Conservation (phyloP, 2,888 invertebrate genomes). For the Cybosia mesomella region DNA sequence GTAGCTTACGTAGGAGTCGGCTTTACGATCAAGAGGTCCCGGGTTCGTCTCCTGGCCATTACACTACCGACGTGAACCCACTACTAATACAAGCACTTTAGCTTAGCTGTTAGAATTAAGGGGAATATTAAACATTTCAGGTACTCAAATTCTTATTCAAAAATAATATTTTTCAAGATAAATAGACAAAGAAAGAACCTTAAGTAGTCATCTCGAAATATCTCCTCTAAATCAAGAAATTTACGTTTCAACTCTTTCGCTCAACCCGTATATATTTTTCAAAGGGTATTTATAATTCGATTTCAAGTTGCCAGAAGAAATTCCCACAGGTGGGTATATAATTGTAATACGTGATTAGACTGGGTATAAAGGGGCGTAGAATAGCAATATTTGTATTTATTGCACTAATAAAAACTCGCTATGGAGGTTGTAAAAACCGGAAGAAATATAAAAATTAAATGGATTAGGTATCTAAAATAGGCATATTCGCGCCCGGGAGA, state of each 20-base stretch:
- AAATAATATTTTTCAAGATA: neutral
- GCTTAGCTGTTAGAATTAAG: no score
- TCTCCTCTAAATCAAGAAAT: neutral
- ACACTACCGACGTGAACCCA: no score
- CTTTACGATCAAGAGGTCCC: no score
- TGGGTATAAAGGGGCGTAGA: conserved; percentile 5
- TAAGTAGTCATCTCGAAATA: neutral
- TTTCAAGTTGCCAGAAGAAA: conserved; percentile 1
- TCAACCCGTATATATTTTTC: neutral
- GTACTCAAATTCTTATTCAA: neutral
- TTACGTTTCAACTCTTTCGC: neutral
- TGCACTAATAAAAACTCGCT: conserved; percentile 29
- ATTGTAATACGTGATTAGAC: conserved; percentile 24
- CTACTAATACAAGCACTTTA: no score
- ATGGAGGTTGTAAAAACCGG: conserved; percentile 16
- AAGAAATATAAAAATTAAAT: conserved; percentile 8
- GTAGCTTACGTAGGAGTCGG: no score
- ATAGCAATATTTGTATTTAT: conserved; percentile 40
- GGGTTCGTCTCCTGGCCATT: no score
- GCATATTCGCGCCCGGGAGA: no score
- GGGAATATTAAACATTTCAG: no score
- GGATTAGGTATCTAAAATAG: conserved; percentile 6
- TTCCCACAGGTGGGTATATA: neutral
- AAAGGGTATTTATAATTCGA: conserved; percentile 15
- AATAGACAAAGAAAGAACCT: neutral